Evolutionary conservation across 2,888 invertebrate species (phyloP), one percentile per base, ranked within the genome.

Genomic region (Trichopoda pennipes): DNA sequence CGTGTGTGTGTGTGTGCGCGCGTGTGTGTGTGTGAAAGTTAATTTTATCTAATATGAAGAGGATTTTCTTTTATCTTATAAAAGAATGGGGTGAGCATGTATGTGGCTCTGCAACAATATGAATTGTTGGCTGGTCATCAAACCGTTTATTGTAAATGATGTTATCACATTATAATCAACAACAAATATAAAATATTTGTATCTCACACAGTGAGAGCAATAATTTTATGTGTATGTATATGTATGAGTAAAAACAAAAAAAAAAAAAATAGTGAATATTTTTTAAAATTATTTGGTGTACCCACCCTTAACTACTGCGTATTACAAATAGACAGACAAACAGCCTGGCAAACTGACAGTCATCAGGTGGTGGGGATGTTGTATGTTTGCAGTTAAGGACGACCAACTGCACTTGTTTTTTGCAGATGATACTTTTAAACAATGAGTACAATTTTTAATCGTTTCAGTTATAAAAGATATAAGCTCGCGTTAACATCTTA

Each of bases 361-460:
- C 73, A 21, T 19, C 63, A 21, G 61, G 47, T 23, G 47, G 17
- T 21, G 38, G 16, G 55, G n/a, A 64, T 38, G 47, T 21, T 23
- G n/a, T 28, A 28, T 38, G 23, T 60, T 23, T 70, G 35, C 58
- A 69, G 49, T 21, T 53, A 53, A 63, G 23, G 58, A 64, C 55
- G n/a, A 42, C 66, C 28, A 42, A 68, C 61, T 76, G 49, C 82
- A 82, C 82, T 82, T 82, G 79, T 79, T 72, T 75, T 76, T 44
- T n/a, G n/a, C 42, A 44, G 14, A 64, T 58, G 44, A 66, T 68
- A 58, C 75, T 79, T 82, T 82, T 79, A 63, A 75, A 79, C 60
- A 68, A 72, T 68, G 75, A 82, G 79, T 44, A 79, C 42, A 61
- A 79, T 75, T 82, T 82, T 82, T 82, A 82, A 82, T 82, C 82